These are phyloP conservation scores for Microhierax caerulescens DNA, from an alignment of 2,797 vertebrate genomes.

Conservation along the genomic window DNA sequence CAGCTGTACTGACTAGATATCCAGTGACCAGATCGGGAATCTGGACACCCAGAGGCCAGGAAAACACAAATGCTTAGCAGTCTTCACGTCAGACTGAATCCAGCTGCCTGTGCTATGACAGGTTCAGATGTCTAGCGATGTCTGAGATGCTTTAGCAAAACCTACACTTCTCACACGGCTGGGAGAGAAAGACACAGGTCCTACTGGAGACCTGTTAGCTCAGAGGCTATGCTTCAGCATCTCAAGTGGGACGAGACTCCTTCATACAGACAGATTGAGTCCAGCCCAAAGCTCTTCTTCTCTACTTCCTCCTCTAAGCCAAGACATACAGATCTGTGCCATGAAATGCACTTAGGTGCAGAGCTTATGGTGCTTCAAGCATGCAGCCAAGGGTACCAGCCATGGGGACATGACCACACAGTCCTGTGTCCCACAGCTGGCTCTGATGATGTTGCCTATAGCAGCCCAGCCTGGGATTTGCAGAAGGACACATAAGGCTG, in stretches of 20 bases:
- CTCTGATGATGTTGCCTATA: not conserved
- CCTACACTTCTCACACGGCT: not conserved
- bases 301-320: not conserved
- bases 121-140: not conserved
- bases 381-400: not conserved
- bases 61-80: not conserved
- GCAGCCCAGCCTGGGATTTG: not conserved
- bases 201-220: not conserved
- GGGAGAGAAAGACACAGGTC: not conserved
- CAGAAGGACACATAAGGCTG: not conserved
- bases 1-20: not conserved
- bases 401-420: fast-evolving
- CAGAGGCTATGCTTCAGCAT: not conserved
- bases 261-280: not conserved
- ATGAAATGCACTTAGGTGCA: not conserved
- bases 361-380: not conserved
- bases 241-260: not conserved
- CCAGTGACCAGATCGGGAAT: not conserved
- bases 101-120: not conserved
- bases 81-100: not conserved
- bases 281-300: not conserved
- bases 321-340: not conserved
- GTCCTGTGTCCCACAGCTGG: not conserved
- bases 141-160: not conserved
- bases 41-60: not conserved